phyloP scores from a whole-genome alignment of 1,140 invertebrate species.

The Epicauta chinensis region DNA sequence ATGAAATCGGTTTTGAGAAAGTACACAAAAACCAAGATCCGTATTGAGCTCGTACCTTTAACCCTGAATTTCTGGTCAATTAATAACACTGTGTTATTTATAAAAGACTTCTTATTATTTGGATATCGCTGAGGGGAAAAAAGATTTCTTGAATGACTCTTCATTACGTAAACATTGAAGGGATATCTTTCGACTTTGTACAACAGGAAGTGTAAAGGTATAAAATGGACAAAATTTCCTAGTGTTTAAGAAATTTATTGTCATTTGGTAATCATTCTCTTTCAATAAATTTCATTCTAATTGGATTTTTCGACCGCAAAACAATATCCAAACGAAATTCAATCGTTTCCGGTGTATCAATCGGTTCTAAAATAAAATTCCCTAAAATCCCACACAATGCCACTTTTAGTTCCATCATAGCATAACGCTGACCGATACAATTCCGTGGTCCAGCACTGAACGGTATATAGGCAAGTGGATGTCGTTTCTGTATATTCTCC shows the following conservation, averaged over 20 bases:
- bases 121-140: too few species aligned
- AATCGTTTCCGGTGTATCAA: constrained; percentile 25
- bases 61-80: too few species aligned
- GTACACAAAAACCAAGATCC: too few species aligned
- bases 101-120: too few species aligned
- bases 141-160: too few species aligned
- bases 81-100: too few species aligned
- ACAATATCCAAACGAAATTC: constrained; percentile 36
- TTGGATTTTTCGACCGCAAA: constrained; percentile 40
- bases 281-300: constrained; percentile 29
- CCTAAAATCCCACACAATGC: constrained; percentile 60
- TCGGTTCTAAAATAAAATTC: constrained; percentile 49
- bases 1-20: too few species aligned
- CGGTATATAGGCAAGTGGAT: constrained; percentile 52
- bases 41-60: too few species aligned
- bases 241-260: neutral
- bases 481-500: constrained; percentile 45
- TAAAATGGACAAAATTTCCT: too few species aligned
- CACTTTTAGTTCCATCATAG: constrained; percentile 68
- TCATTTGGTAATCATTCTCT: neutral
- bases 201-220: too few species aligned
- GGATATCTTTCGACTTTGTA: too few species aligned
- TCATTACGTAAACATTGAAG: too few species aligned
- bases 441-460: constrained; percentile 63
- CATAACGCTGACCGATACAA: constrained; percentile 60